Percentiles rank a stretch among this genome's conserved stretches.
phyloP scores from a whole-genome alignment of 2,888 invertebrate species.

The Dicyrtoma fusca region DNA sequence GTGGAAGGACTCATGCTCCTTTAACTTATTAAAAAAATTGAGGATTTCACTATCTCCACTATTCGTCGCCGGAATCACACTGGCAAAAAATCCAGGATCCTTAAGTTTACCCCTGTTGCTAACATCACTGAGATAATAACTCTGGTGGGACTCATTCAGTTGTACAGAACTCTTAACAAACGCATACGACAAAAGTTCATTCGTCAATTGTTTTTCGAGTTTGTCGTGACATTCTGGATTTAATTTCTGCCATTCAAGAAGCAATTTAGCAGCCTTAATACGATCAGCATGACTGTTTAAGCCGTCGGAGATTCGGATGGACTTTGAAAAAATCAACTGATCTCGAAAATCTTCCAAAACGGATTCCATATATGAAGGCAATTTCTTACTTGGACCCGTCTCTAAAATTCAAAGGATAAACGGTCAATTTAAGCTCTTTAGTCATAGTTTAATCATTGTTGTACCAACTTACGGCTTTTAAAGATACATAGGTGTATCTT shows the following conservation, averaged over 20 bases:
- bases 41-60: constrained; percentile 17
- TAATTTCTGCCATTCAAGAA: not conserved
- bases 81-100: not conserved
- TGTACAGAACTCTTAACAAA: constrained; percentile 8
- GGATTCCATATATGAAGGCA: no score
- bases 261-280: not conserved
- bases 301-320: no score
- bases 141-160: not conserved
- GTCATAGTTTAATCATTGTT: no score
- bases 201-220: constrained; percentile 10
- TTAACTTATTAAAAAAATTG: constrained; percentile 10
- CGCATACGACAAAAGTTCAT: constrained; percentile 12
- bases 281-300: not conserved
- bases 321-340: no score
- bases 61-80: not conserved
- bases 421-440: no score
- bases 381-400: no score
- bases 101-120: not conserved
- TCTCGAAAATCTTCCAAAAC: no score
- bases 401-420: no score
- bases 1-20: constrained; percentile 11
- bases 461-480: no score
- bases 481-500: no score
- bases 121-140: no score
- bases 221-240: constrained; percentile 1